Percentiles rank a stretch among this genome's conserved stretches.
These are phyloP conservation scores for Pituophis catenifer DNA, from an alignment of 2,113 vertebrate species.

Conservation along the genomic window DNA sequence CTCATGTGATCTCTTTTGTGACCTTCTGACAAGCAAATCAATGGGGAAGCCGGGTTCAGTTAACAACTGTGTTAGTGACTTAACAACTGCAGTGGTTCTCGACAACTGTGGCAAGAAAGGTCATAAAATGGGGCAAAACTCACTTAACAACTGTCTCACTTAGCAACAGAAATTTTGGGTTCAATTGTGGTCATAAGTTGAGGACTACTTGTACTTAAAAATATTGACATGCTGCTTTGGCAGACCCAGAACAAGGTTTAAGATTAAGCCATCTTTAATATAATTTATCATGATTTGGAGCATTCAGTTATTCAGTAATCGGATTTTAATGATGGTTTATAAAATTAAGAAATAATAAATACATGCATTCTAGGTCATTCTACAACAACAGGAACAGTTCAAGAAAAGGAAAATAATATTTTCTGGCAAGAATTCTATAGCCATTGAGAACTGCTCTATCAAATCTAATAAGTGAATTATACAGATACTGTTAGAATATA, in stretches of 20 bases:
- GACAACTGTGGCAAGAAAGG: too few species aligned
- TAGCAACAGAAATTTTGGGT: too few species aligned
- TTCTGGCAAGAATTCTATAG: background rate
- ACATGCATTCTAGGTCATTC: background rate
- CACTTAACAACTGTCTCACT: too few species aligned
- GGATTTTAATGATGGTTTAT: too few species aligned
- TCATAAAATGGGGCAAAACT: too few species aligned
- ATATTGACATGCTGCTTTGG: background rate
- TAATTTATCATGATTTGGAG: background rate
- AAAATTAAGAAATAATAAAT: background rate
- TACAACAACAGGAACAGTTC: background rate
- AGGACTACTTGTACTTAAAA: background rate
- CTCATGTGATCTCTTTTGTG: too few species aligned
- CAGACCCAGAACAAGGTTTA: background rate
- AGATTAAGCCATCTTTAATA: background rate
- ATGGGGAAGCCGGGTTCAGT: too few species aligned
- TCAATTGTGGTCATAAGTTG: too few species aligned
- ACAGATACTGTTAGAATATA: background rate
- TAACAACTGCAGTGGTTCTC: too few species aligned
- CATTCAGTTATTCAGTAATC: too few species aligned
- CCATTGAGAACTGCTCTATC: background rate
- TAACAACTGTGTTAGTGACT: too few species aligned
- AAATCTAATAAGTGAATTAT: background rate
- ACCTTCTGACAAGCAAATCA: too few species aligned
- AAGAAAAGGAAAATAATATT: background rate